These are phyloP conservation scores for Leucophenga montana DNA, from an alignment of 2,888 invertebrate species.

Conservation along the genomic window DNA sequence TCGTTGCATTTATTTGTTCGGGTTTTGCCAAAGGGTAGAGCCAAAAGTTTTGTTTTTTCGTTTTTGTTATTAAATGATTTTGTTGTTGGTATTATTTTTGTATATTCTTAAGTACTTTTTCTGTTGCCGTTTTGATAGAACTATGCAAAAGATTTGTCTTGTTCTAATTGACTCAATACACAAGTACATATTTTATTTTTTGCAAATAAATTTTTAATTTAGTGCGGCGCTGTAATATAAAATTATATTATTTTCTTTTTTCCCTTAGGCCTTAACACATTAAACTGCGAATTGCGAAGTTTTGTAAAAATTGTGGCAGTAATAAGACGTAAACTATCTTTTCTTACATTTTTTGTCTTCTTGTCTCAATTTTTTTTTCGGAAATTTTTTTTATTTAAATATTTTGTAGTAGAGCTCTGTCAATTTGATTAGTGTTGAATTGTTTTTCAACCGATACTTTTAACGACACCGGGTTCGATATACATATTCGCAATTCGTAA, in stretches of 20 bases:
- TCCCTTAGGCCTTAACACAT: background rate
- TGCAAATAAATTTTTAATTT: background rate
- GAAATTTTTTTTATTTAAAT: too few species aligned
- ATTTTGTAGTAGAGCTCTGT: too few species aligned
- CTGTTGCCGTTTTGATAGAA: conserved; percentile 28
- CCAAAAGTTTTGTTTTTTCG: conserved; percentile 36
- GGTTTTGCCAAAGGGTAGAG: conserved; percentile 45
- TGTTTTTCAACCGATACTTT: too few species aligned
- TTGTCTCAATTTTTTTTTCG: too few species aligned
- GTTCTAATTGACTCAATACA: conserved; percentile 54
- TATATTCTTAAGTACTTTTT: conserved; percentile 20
- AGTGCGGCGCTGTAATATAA: background rate
- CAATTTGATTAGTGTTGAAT: too few species aligned
- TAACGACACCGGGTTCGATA: too few species aligned
- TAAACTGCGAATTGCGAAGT: background rate
- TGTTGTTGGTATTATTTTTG: conserved; percentile 23
- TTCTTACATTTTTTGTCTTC: too few species aligned
- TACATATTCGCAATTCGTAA: too few species aligned
- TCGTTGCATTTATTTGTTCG: conserved; percentile 31
- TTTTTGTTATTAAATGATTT: conserved; percentile 43
- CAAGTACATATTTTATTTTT: conserved; percentile 38
- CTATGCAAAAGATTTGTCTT: conserved; percentile 36
- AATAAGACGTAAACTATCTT: too few species aligned
- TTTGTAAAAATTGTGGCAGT: too few species aligned
- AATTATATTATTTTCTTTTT: too few species aligned